phyloP scores from a whole-genome alignment of 2,797 vertebrate species.

The Sphaeramia orbicularis region DNA sequence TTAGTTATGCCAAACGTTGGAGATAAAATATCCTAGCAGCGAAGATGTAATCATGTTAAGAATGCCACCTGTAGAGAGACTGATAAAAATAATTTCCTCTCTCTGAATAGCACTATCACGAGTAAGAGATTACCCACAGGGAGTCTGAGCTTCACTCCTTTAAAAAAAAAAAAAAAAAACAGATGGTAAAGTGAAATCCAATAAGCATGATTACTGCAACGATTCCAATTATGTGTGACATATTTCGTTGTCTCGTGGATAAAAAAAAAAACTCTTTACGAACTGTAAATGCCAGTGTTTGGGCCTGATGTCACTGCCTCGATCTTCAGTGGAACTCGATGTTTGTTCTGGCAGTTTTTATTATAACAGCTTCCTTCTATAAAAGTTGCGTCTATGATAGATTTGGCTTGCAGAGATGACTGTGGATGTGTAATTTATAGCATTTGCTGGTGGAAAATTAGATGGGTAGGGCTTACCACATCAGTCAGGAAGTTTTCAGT shows the following conservation, averaged over 20 bases:
- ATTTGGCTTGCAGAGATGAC: conserved; percentile 17
- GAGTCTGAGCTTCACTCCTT: conserved; percentile 42
- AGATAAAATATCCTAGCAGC: conserved; percentile 8
- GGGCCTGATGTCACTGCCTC: conserved; percentile 22
- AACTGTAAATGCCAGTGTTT: conserved; percentile 25
- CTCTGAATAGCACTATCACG: conserved; percentile 29
- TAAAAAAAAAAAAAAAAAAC: conserved; percentile 33
- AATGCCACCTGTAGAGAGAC: conserved; percentile 43
- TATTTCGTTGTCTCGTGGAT: conserved; percentile 48
- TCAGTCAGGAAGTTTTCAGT: conserved; percentile 27
- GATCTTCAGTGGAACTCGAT: conserved; percentile 16
- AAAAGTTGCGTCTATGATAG: conserved; percentile 21
- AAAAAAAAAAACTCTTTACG: conserved; percentile 34
- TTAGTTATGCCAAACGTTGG: conserved; percentile 6
- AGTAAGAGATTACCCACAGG: conserved; percentile 31
- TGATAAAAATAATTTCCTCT: conserved; percentile 42
- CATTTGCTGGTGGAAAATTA: conserved; percentile 19
- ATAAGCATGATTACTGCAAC: conserved; percentile 37
- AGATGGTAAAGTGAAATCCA: conserved; percentile 56
- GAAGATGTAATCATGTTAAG: conserved; percentile 22
- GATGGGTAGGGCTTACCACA: conserved; percentile 15
- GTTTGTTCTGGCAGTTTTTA: conserved; percentile 32
- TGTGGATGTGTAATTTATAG: conserved; percentile 22
- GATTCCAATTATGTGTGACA: conserved; percentile 41
- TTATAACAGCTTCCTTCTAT: conserved; percentile 9